Base-by-base conservation (phyloP, 2,113 vertebrate species). In the Gnathonemus echidnorhynchus region DNA sequence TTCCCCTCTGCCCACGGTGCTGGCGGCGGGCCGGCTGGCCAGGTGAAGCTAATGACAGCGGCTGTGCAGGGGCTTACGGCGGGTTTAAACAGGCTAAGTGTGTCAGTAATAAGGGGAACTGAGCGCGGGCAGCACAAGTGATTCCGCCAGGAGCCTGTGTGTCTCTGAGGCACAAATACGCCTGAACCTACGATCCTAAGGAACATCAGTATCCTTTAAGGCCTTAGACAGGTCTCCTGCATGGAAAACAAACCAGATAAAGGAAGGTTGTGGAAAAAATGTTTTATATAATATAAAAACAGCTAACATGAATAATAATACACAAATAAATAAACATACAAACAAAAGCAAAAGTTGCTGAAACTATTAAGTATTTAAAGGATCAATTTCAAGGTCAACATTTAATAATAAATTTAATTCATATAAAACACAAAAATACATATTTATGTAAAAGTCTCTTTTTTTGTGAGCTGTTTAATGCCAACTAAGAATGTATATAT, bases 1-100 rank as follows among this genome's bases (percentile, higher is more conserved):
- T 92, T 95, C 94, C 93, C 94, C 95, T 94, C 95, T 95, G 95
- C 96, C 95, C 88, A 96, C 96, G 96, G 94, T 95, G 96, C 94
- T 95, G 94, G 94, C 91, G 62, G 94, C 91, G 91, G 90, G 93
- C 93, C 95, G 93, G 96, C 96, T 96, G 95, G 95, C 95, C 95
- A 94, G 95, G 94, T 94, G 90, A 10, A 0, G 93, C 94, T 96
- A 96, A 96, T 95, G 94, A 95, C 94, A 95, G 95, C 95, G 95
- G 92, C 94, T 94, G 95, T 93, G 94, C 77, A 92, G 93, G 94
- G 92, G 77, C 89, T 91, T 62, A 49, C 45, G 19, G 31, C 66
- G 52, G 90, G 66, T 90, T 90, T 91, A 80, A 91, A 90, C 90
- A 84, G 50, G 45, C 90, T 90, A 91, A 92, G 74, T 90, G 87